These are phyloP conservation scores for Cistogaster globosa DNA, from an alignment of 2,888 invertebrate genomes.

Conservation along the genomic window DNA sequence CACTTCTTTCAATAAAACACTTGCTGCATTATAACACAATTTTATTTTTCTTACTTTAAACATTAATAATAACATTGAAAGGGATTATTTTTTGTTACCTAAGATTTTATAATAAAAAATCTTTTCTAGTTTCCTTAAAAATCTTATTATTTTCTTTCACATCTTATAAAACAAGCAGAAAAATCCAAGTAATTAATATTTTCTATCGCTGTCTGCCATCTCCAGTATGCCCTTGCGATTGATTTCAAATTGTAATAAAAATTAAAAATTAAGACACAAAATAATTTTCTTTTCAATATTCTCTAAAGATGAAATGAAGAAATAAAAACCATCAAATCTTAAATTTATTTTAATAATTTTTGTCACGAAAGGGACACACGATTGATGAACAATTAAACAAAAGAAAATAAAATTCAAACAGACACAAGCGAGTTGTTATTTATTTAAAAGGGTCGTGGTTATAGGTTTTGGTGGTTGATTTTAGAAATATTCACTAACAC, in stretches of 20 bases:
- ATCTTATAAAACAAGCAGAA: no score
- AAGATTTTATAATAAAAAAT: no score
- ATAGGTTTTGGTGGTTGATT: conserved; percentile 25
- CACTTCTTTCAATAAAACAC: no score
- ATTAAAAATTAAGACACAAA: conserved; percentile 7
- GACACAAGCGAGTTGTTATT: not conserved
- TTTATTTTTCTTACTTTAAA: no score
- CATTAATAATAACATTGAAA: no score
- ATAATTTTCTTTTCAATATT: conserved; percentile 4
- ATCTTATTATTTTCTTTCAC: no score
- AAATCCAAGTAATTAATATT: no score
- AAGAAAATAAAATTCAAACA: conserved; percentile 20
- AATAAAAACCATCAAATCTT: conserved; percentile 36
- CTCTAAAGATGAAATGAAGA: conserved; percentile 22
- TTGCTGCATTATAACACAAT: no score
- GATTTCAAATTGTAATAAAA: conserved; percentile 30
- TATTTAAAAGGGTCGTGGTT: conserved; percentile 13
- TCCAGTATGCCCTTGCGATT: not conserved
- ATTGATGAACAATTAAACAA: conserved; percentile 24
- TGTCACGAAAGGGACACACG: conserved; percentile 44
- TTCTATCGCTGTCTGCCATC: not conserved
- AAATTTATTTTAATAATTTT: conserved; percentile 39
- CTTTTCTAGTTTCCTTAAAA: no score
- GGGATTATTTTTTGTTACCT: no score
- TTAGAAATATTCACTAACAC: conserved; percentile 19